Evolutionary conservation across 2,888 invertebrate genomes (phyloP).

Genomic region (Blastobasis adustella): DNA sequence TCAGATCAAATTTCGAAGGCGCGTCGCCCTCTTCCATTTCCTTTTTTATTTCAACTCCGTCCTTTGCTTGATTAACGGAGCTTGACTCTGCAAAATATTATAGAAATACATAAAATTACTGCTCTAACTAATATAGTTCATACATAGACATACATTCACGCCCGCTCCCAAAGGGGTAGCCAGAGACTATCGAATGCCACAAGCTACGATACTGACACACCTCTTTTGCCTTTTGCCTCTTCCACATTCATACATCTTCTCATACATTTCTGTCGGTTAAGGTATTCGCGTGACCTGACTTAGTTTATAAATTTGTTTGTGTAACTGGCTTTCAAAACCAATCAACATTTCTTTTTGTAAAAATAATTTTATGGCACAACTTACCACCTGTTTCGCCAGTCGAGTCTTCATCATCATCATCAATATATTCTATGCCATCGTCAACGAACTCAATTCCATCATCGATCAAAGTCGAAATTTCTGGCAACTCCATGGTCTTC

Average conservation of each 20-base stretch:
- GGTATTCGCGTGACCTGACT: neutral
- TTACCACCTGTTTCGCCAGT: slow-evolving; percentile 6
- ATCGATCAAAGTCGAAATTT: slow-evolving; percentile 4
- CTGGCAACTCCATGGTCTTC: neutral
- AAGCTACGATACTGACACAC: no score
- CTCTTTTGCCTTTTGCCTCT: no score
- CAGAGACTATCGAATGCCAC: no score
- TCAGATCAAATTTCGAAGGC: slow-evolving; percentile 41
- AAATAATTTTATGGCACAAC: neutral
- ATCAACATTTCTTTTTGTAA: neutral
- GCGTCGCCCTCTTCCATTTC: slow-evolving; percentile 5
- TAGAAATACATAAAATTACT: no score
- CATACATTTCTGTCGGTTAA: no score
- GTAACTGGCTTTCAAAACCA: neutral
- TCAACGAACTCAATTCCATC: slow-evolving; percentile 30
- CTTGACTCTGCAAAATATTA: no score
- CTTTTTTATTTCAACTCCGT: no score
- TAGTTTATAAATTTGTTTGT: neutral
- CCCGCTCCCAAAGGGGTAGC: no score
- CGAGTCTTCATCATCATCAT: slow-evolving; percentile 24
- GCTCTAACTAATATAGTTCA: no score
- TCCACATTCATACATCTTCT: no score
- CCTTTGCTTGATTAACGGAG: no score
- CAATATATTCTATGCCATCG: slow-evolving; percentile 41
- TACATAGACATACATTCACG: no score